Percentiles rank a stretch among this genome's conserved stretches.
These are phyloP conservation scores for Argyrosomus japonicus DNA, from an alignment of 2,113 vertebrate species.

Conservation along the genomic window DNA sequence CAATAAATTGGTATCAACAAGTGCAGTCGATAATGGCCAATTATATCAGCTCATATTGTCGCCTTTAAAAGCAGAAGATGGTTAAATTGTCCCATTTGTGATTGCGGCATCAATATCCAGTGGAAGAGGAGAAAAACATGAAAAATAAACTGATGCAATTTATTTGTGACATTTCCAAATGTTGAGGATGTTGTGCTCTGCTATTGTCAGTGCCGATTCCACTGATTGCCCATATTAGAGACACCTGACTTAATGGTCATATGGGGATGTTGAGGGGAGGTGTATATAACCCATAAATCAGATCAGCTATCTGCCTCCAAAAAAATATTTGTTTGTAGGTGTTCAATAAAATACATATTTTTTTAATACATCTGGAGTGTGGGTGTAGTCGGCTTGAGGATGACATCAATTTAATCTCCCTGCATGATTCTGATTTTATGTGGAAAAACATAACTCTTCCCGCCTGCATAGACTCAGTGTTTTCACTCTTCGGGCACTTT, in stretches of 20 bases:
- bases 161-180: neutral
- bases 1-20: neutral
- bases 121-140: neutral
- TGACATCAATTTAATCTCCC: conserved; percentile 18
- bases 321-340: too few species aligned
- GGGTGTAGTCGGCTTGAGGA: conserved; percentile 24
- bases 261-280: neutral
- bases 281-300: neutral
- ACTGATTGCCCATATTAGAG: neutral
- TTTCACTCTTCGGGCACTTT: neutral
- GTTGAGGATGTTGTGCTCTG: neutral
- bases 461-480: neutral
- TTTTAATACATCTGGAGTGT: conserved; percentile 27
- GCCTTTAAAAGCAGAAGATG: neutral
- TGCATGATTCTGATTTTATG: neutral
- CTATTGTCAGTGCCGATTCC: neutral
- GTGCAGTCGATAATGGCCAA: neutral
- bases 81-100: neutral
- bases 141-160: neutral
- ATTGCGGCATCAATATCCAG: neutral
- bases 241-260: neutral
- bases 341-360: conserved; percentile 25
- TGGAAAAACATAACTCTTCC: neutral
- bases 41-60: neutral
- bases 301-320: neutral